phyloP scores from a whole-genome alignment of 2,888 invertebrate genomes.

The Philhelius pedissequus region DNA sequence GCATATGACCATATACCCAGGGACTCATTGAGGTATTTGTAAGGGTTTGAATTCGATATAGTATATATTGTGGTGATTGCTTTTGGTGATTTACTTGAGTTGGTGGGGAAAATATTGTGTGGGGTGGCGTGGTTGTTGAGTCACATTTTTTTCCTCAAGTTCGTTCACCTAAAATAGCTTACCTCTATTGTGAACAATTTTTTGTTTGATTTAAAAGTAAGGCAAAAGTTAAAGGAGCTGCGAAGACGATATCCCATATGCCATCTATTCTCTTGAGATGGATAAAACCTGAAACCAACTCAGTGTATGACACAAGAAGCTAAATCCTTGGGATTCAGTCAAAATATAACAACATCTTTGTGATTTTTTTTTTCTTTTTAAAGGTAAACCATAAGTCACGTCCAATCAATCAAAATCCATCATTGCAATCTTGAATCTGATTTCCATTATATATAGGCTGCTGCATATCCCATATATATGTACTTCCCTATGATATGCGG shows the following conservation, averaged over 20 bases:
- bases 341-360: too few relatives aligned
- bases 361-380: background rate
- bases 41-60: background rate
- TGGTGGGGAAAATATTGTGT: slow-evolving; percentile 11
- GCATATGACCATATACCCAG: slow-evolving; percentile 27
- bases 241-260: too few relatives aligned
- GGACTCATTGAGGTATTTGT: slow-evolving; percentile 16
- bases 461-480: background rate
- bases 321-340: too few relatives aligned
- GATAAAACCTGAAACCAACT: too few relatives aligned
- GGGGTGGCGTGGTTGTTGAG: background rate
- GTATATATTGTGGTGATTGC: slow-evolving; percentile 18
- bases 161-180: background rate
- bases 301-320: too few relatives aligned
- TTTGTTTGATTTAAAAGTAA: background rate
- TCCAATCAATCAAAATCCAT: slow-evolving; percentile 18
- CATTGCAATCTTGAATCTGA: background rate
- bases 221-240: background rate
- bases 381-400: slow-evolving; percentile 11
- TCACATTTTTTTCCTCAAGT: background rate
- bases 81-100: slow-evolving; percentile 28
- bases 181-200: background rate
- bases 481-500: slow-evolving; percentile 7
- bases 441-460: background rate
- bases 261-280: too few relatives aligned